phyloP scores from a whole-genome alignment of 1,140 invertebrate genomes.

The Arion vulgaris region DNA sequence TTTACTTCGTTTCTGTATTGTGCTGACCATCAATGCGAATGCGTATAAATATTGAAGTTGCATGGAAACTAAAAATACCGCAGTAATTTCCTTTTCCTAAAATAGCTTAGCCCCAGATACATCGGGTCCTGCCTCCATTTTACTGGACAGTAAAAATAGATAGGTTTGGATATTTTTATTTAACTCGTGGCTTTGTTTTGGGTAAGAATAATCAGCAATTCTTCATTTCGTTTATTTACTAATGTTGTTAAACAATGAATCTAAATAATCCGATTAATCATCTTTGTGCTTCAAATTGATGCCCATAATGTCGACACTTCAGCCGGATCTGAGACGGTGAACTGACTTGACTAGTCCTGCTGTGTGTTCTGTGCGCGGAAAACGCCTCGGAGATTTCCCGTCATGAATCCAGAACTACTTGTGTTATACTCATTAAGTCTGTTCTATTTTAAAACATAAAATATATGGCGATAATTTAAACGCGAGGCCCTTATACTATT shows the following conservation, averaged over 20 bases:
- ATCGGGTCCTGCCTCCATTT: conserved; percentile 57
- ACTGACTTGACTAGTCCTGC: not conserved
- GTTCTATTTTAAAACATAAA: conserved; percentile 15
- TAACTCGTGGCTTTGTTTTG: conserved; percentile 56
- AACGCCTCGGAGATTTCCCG: conserved; percentile 10
- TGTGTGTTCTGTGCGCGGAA: not conserved
- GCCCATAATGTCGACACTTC: not conserved
- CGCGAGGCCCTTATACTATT: too few relatives aligned
- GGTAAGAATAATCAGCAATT: conserved; percentile 50
- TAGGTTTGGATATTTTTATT: conserved; percentile 65
- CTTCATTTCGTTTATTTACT: not conserved
- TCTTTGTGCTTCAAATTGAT: not conserved
- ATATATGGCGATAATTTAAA: not conserved
- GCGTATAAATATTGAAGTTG: not conserved
- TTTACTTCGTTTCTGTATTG: too few relatives aligned
- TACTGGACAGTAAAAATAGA: conserved; percentile 71
- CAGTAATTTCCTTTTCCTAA: conserved; percentile 65
- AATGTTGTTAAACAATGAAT: not conserved
- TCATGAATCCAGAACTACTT: not conserved
- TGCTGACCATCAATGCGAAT: too few relatives aligned
- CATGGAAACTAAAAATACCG: conserved; percentile 34
- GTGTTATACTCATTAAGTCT: not conserved
- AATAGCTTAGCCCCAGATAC: conserved; percentile 65
- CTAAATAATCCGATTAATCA: not conserved
- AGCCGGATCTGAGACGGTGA: conserved; percentile 27